Evolutionary conservation across 1,140 invertebrate genomes (phyloP).

Genomic region (Sitobion miscanthi): DNA sequence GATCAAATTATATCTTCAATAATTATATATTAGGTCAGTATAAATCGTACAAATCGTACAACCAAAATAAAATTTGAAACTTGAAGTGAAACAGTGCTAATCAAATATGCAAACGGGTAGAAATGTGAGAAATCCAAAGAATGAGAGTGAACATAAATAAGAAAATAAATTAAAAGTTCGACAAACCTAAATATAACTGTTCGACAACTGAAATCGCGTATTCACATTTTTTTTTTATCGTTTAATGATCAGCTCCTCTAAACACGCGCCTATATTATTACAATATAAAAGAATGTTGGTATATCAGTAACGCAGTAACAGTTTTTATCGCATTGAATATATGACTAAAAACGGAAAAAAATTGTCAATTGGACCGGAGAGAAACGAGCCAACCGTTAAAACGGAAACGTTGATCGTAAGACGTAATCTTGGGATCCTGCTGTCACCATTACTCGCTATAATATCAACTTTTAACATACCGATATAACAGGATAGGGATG

Average conservation of each 20-base stretch:
- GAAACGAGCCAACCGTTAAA: background rate
- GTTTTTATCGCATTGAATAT: background rate
- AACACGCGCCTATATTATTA: background rate
- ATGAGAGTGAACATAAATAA: background rate
- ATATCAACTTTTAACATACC: background rate
- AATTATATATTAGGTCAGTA: too few species aligned
- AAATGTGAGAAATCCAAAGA: background rate
- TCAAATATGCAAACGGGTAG: background rate
- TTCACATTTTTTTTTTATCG: background rate
- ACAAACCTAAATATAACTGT: background rate
- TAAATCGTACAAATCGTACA: background rate
- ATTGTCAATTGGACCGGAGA: background rate
- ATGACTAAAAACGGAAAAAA: background rate
- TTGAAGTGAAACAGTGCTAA: background rate
- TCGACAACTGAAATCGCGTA: background rate
- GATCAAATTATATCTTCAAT: too few species aligned
- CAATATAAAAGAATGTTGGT: background rate
- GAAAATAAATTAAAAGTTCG: background rate
- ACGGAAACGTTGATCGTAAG: background rate
- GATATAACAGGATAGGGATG: background rate
- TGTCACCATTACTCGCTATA: background rate
- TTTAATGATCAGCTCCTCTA: background rate
- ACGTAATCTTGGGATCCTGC: background rate
- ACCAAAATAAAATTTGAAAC: background rate
- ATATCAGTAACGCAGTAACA: background rate